Evolutionary conservation across 2,888 invertebrate genomes (phyloP), one percentile per base, ranked within the genome.

Genomic region (Hedya salicella): DNA sequence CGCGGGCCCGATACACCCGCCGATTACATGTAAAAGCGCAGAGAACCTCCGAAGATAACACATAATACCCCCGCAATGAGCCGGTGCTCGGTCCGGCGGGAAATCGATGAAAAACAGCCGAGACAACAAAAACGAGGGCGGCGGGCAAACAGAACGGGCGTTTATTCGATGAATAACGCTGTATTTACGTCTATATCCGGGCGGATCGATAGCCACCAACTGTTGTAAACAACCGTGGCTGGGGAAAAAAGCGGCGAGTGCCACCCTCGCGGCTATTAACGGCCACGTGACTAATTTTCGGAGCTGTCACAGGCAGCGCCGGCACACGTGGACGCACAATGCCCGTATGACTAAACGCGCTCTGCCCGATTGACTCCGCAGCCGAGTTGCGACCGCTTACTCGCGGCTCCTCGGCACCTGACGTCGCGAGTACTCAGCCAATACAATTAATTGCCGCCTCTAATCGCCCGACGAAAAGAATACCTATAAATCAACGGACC

Each of bases 201-300:
- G 53, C 75, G 82, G 90, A 89, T 91, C 91, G 91, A 92, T 92
- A 87, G 79, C 82, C 83, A 81, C 89, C 91, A 91, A 89, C 89
- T 89, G 91, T 88, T 89, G 90, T 87, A 88, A 89, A 89, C 91
- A 88, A 88, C 79, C 83, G 84, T 77, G 78, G 80, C 78, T 78
- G 85, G 78, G 85, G 81, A 88, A 87, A 87, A 88, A 89, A 85
- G 66, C 81, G 80, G 66, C 81, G 80, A 81, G 77, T 77, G 78
- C 78, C 83, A 79, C 83, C 87, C 88, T 84, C 84, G 83, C 74
- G 80, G 85, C 89, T 86, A 88, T 89, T 89, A 89, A 78, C 81
- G 80, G 89, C 86, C 92, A 92, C 92, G 92, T 91, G 92, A 90
- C 91, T 89, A 86, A 92, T 92, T 91, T 90, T 75, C 86, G 85